Evolutionary conservation across 2,113 vertebrate genomes (phyloP), one percentile per base, ranked within the genome.

Genomic region (Oreochromis niloticus): DNA sequence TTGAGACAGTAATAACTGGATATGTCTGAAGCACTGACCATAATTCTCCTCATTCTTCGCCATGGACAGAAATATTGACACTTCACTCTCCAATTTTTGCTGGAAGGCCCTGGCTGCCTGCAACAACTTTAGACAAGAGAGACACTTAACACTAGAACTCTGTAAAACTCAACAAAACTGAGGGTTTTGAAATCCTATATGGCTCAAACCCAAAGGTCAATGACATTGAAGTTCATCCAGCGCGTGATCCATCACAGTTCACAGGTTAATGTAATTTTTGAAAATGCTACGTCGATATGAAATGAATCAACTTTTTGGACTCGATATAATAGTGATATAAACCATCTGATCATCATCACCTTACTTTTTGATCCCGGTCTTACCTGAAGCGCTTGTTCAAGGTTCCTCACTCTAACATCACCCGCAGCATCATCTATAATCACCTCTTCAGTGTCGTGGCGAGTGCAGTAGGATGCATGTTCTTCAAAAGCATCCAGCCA

Each of bases 401-500:
- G 88, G 50, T 96, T 96, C 84, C 80, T 89, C 75, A 95, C 86
- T 54, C 96, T 95, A 7, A 91, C 27, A 6, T 27, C 93, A 4
- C 94, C 96, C 13, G 95, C 94, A 3, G 94, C 96, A 10, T 97
- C 96, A 9, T 96, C 96, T 5, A 93, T 94, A 43, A 96, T 6
- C 87, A 97, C 96, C n/a, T 97, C 97, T 63, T 96, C 96, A 6
- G 94, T 95, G 83, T 96, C 97, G 90, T 98, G 97, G 63, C 95
- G 96, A 82, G 97, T 97, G 92, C 97, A 97, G 10, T 97, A 98
- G 3, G 97, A 97, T 22, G 98, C 97, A 90, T 99, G 98, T 2
- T 97, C 97, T 91, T 98, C 97, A 84, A 99, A 96, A 24, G 97
- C 97, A 83, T 97, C 97, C 89, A 98, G 57, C 98, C 98, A 99